These are phyloP conservation scores for Suricata suricatta DNA, from an alignment of 2,113 vertebrate species.

Conservation along the genomic window DNA sequence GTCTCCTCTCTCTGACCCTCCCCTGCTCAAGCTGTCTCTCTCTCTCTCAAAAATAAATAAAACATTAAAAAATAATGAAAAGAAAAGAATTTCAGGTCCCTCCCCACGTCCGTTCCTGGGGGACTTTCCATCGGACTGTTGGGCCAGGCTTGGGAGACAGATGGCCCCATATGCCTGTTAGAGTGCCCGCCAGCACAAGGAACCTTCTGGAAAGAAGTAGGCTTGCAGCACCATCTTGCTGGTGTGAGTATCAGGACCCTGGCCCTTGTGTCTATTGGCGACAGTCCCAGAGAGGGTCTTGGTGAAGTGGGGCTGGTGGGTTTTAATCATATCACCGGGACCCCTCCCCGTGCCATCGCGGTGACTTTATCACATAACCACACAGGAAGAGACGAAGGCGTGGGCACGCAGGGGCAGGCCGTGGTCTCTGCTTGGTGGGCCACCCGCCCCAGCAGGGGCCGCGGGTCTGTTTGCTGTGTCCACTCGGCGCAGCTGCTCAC, in stretches of 20 bases:
- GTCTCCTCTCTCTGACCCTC: no score
- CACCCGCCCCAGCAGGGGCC: neutral
- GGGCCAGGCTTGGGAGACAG: conserved; percentile 48
- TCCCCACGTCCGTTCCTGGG: conserved; percentile 64
- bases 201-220: conserved; percentile 42
- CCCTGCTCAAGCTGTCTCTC: no score
- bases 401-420: neutral
- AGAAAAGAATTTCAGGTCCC: conserved; percentile 50
- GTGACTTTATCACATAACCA: conserved; percentile 47
- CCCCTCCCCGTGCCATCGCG: neutral
- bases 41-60: no score
- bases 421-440: neutral
- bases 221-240: neutral
- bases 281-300: neutral
- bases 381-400: conserved; percentile 62
- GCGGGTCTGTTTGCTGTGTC: conserved; percentile 77
- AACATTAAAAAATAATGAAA: no score
- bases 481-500: conserved; percentile 78
- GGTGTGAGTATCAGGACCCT: conserved; percentile 27
- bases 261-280: conserved; percentile 59
- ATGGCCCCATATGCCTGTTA: conserved; percentile 46
- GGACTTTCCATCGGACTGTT: conserved; percentile 36
- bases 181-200: conserved; percentile 53
- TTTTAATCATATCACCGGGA: neutral
- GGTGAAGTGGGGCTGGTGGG: conserved; percentile 25